A percentile compares a stretch with the other conserved stretches of the same genome.
Conservation (phyloP, 2,113 vertebrate species). For the Eptatretus burgeri region DNA sequence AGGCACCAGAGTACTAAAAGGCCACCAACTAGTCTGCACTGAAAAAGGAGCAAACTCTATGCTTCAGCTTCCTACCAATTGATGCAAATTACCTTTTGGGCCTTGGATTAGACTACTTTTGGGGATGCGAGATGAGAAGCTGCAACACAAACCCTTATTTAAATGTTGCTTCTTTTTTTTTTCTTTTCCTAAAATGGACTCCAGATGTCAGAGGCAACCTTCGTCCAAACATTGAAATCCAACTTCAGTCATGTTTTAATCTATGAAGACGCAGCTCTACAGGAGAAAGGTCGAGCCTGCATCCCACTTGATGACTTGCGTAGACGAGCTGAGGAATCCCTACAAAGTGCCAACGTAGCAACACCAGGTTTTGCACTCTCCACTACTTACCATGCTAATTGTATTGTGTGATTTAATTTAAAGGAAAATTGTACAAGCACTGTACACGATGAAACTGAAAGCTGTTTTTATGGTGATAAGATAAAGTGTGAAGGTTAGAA, state of each 20-base stretch:
- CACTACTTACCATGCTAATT: neutral
- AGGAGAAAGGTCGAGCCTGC: constrained; percentile 31
- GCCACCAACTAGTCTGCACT: neutral
- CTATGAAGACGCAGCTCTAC: constrained; percentile 40
- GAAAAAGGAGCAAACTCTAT: neutral
- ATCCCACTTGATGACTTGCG: constrained; percentile 37
- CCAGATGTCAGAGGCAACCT: constrained; percentile 20
- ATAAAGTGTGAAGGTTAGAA: neutral
- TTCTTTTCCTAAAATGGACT: constrained; percentile 10
- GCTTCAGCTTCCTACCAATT: neutral
- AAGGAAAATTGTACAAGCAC: neutral
- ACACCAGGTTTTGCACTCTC: neutral
- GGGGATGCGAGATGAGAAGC: neutral
- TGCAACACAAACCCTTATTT: neutral
- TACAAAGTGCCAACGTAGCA: constrained; percentile 13
- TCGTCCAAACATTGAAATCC: constrained; percentile 34
- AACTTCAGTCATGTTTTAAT: constrained; percentile 43
- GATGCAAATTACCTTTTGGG: neutral
- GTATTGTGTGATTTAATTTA: neutral
- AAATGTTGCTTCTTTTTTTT: constrained; percentile 2
- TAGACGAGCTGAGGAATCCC: constrained; percentile 25
- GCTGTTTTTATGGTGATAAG: neutral
- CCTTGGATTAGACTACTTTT: neutral
- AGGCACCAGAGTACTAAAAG: too few species aligned
- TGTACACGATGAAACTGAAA: neutral